phyloP scores from a whole-genome alignment of 2,888 invertebrate species.

The Andricus curvator region DNA sequence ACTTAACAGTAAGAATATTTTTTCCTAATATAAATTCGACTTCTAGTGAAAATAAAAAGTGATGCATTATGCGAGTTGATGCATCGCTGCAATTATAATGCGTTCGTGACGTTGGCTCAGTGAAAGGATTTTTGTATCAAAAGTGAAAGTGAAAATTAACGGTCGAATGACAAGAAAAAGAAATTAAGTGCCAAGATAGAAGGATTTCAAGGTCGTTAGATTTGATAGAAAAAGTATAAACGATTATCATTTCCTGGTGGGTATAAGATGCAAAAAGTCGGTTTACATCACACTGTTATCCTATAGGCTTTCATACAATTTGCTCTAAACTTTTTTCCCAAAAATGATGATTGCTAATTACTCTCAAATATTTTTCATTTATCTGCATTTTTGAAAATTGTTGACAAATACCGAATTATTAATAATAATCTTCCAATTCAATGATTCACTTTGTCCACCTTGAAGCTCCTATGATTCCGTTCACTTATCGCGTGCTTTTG shows the following conservation, averaged over 20 bases:
- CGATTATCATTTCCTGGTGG: neutral
- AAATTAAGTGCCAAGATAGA: neutral
- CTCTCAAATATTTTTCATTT: neutral
- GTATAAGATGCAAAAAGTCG: neutral
- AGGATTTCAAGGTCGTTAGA: constrained; percentile 18
- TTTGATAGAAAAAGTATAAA: constrained; percentile 20
- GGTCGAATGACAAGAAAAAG: constrained; percentile 15
- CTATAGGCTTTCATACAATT: neutral
- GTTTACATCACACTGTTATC: constrained; percentile 1
- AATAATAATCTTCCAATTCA: no score
- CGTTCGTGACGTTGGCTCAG: constrained; percentile 46
- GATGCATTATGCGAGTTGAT: neutral
- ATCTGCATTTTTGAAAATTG: neutral
- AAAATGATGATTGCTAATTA: neutral
- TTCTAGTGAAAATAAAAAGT: neutral
- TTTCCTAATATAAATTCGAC: neutral
- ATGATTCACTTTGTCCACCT: no score
- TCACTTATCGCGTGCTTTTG: no score
- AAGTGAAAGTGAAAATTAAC: constrained; percentile 64
- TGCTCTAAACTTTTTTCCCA: neutral
- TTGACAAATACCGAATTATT: no score
- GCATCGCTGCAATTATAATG: constrained; percentile 3
- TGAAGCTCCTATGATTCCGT: no score
- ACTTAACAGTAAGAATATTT: neutral
- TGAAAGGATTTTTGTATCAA: constrained; percentile 72